Evolutionary conservation across 2,888 invertebrate species (phyloP), one percentile per base, ranked within the genome.

Genomic region (Oscheius sp.): DNA sequence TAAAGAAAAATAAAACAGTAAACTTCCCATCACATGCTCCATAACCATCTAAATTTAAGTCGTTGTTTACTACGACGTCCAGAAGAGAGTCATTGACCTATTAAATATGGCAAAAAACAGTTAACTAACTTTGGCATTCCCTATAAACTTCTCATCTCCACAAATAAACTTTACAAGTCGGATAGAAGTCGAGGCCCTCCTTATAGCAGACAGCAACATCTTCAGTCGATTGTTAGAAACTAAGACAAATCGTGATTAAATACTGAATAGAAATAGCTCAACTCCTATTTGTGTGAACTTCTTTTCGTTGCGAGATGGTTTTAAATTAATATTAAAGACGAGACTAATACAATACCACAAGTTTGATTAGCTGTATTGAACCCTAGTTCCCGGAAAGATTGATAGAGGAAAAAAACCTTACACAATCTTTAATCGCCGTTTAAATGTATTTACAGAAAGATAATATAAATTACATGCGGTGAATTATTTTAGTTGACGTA

Each of bases 41-140:
- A 34, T 52, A 65, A 1, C 84, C 84, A 52, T 86, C 85, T 10
- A 86, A 61, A 6, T 81, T 79, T 1, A 84, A 34, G 34, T 85
- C 78, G 45, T 80, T 72, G 65, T 84, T 74, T 29, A 86, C 69
- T 15, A 86, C 80, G n/a, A 83, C 77, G 48, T 84, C 84, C 25
- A 86, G 71, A n/a, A 84, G 65, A 15, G 83, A 72, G 31, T 84
- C 84, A 1, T 83, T 85, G 10, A 81, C 63, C 65, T 70, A 25
- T 20, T 45, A 33, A 31, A n/a, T 52, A 4, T 1, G 4, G 37
- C 0, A 57, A 23, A 12, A 8, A 17, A 15, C 17, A 55, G n/a
- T 20, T 20, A 27, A 65, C 29, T 3, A 2, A 58, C 64, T 31
- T 64, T 63, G 20, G 53, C 69, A n/a, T 23, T 65, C 20, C 69